phyloP scores from a whole-genome alignment of 2,113 vertebrate species.

The Uria aalge region DNA sequence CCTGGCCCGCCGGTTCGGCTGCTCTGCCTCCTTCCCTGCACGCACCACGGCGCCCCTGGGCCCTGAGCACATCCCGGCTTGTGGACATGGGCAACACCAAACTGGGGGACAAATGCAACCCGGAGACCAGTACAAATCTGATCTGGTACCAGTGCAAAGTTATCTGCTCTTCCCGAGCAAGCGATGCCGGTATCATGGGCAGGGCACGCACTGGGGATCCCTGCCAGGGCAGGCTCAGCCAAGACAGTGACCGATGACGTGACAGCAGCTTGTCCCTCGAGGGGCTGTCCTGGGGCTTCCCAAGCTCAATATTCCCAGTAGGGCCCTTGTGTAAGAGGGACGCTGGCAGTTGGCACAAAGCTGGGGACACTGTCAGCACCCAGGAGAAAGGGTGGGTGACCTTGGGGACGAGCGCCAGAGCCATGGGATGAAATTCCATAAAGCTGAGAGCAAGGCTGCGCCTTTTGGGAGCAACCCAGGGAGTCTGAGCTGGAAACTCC shows the following conservation, averaged over 20 bases:
- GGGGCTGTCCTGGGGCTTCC: neutral
- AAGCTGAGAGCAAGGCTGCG: neutral
- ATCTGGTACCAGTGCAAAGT: neutral
- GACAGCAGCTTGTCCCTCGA: accelerated
- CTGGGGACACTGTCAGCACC: neutral
- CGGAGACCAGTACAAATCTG: neutral
- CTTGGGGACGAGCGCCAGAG: neutral
- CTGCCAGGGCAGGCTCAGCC: neutral
- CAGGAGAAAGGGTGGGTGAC: neutral
- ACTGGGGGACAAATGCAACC: neutral
- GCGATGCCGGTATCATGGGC: accelerated
- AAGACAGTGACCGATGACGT: neutral
- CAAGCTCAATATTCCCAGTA: neutral
- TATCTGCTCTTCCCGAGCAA: neutral
- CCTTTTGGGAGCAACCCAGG: neutral
- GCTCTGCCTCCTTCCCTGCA: neutral
- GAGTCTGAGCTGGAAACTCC: neutral
- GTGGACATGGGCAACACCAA: accelerated
- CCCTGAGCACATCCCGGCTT: accelerated
- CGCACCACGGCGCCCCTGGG: accelerated
- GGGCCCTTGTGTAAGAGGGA: neutral
- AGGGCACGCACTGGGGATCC: accelerated
- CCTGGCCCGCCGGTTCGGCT: neutral
- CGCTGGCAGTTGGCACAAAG: neutral
- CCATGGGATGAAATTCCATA: neutral